Percentiles rank a stretch among this genome's conserved stretches.
Conservation (phyloP, 35 echinoderm and acorn worm species). For the Lytechinus pictus region DNA sequence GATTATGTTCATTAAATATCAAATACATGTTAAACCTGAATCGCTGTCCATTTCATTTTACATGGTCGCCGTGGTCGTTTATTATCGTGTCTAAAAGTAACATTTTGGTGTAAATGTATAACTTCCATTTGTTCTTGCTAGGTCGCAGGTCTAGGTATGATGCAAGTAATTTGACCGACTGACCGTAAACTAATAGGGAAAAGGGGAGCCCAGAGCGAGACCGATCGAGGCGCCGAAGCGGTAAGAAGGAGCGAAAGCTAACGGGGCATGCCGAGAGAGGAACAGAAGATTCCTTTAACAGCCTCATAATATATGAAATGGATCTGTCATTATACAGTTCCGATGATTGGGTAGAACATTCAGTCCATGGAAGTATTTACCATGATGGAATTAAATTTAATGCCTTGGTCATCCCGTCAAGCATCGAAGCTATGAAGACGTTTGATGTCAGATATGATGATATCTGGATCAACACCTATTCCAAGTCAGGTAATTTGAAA, state of each 20-base stretch:
- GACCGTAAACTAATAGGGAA: too few relatives aligned
- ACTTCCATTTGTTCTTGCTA: too few relatives aligned
- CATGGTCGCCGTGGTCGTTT: too few relatives aligned
- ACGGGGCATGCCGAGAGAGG: neutral
- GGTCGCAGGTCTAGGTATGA: too few relatives aligned
- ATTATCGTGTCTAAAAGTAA: too few relatives aligned
- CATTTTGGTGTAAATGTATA: too few relatives aligned
- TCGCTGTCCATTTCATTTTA: too few relatives aligned
- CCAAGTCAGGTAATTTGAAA: conserved; percentile 28
- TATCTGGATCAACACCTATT: conserved; percentile 51
- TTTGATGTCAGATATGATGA: conserved; percentile 46
- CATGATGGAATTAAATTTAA: conserved; percentile 41
- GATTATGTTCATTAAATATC: too few relatives aligned
- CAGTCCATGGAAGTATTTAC: neutral
- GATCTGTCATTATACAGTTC: neutral
- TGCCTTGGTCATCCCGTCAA: neutral
- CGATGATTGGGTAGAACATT: conserved; percentile 6
- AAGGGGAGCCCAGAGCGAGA: neutral
- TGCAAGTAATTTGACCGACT: too few relatives aligned
- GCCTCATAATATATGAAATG: neutral
- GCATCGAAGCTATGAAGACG: conserved; percentile 37
- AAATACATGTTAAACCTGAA: too few relatives aligned
- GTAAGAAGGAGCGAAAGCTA: neutral
- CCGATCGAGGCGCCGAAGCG: neutral
- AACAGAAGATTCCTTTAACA: too few relatives aligned